These are phyloP conservation scores for Melierax canorus DNA, from an alignment of 2,113 vertebrate genomes.

Conservation along the genomic window DNA sequence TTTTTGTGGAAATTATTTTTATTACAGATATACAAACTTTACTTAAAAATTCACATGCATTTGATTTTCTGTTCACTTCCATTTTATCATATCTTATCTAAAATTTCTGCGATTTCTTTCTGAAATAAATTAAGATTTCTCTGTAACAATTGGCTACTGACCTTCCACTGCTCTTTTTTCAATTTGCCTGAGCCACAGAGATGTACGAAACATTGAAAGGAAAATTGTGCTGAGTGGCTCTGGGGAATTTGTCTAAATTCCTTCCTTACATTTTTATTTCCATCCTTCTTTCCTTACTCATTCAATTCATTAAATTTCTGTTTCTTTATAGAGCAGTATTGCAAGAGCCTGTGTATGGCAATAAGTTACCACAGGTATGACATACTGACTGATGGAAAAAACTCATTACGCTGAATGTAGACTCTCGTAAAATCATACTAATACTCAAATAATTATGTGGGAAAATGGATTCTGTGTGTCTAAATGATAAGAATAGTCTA, in stretches of 20 bases:
- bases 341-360: conserved; percentile 73
- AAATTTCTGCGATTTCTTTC: background rate
- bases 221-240: conserved; percentile 54
- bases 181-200: background rate
- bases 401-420: conserved; percentile 25
- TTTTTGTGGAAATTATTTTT: background rate
- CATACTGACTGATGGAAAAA: conserved; percentile 21
- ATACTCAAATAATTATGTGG: background rate
- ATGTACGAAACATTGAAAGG: background rate
- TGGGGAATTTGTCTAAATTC: conserved; percentile 34
- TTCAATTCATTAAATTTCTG: conserved; percentile 69
- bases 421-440: conserved; percentile 52
- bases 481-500: background rate
- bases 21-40: background rate
- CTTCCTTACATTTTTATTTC: conserved; percentile 12
- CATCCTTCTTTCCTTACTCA: conserved; percentile 29
- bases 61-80: background rate
- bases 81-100: background rate
- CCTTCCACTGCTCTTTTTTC: background rate
- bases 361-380: conserved; percentile 69
- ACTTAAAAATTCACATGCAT: background rate
- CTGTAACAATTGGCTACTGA: background rate
- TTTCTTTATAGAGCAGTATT: conserved; percentile 74
- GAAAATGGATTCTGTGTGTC: background rate
- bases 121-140: background rate